Percentiles rank a stretch among this genome's conserved stretches.
Evolutionary conservation across 2,888 invertebrate species (phyloP).

Genomic region (Cancer borealis): DNA sequence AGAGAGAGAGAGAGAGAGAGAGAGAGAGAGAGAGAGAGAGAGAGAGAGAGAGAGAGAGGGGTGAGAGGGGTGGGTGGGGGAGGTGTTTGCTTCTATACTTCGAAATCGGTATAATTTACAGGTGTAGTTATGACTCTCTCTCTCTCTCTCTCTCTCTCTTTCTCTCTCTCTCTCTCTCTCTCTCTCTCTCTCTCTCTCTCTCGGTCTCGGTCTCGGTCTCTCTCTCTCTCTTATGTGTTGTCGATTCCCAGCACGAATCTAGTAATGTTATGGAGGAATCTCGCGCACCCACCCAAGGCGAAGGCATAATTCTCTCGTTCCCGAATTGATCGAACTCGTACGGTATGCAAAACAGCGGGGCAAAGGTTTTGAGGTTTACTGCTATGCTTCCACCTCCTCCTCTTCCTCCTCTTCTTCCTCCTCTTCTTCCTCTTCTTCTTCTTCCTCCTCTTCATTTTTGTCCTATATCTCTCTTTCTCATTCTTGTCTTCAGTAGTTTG

Average conservation of each 20-base stretch:
- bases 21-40: neutral
- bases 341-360: constrained; percentile 2
- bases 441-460: too few relatives aligned
- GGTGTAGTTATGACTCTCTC: neutral
- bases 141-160: constrained; percentile 20
- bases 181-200: neutral
- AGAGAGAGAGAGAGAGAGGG: neutral
- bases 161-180: neutral
- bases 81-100: neutral
- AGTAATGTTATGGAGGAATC: neutral
- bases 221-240: neutral
- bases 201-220: neutral
- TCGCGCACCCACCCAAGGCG: neutral
- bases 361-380: constrained; percentile 7
- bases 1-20: neutral
- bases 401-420: too few relatives aligned
- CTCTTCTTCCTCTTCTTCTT: neutral
- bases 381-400: neutral
- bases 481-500: neutral
- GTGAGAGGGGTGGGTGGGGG: too few relatives aligned
- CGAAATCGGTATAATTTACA: neutral
- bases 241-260: constrained; percentile 13
- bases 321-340: constrained; percentile 2
- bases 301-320: neutral
- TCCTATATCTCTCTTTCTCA: neutral